Evolutionary conservation across 2,797 vertebrate species (phyloP).

Genomic region (Anguilla megastoma): DNA sequence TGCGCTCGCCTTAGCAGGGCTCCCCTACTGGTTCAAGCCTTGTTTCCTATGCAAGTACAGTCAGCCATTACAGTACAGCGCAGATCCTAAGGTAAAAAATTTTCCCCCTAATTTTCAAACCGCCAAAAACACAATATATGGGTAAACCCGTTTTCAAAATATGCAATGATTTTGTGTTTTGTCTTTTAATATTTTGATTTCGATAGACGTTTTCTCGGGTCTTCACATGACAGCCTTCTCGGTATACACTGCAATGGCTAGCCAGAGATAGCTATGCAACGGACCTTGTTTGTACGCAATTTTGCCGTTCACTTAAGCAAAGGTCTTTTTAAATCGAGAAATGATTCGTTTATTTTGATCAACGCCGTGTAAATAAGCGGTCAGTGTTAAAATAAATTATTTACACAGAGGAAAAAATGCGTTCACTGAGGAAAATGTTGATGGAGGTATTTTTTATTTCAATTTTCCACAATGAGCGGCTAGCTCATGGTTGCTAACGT

Average conservation of each 20-base stretch:
- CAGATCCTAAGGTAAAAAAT: slow-evolving; percentile 73
- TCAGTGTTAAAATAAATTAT: slow-evolving; percentile 60
- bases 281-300: slow-evolving; percentile 67
- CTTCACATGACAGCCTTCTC: slow-evolving; percentile 70
- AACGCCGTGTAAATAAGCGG: slow-evolving; percentile 43
- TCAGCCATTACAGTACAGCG: slow-evolving; percentile 96
- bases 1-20: slow-evolving; percentile 76
- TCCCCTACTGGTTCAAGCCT: slow-evolving; percentile 78
- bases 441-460: slow-evolving; percentile 54
- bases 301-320: slow-evolving; percentile 55
- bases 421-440: slow-evolving; percentile 49
- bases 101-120: slow-evolving; percentile 54
- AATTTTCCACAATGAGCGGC: slow-evolving; percentile 58
- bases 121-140: slow-evolving; percentile 18
- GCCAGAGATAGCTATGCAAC: slow-evolving; percentile 58
- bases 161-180: slow-evolving; percentile 41
- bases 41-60: slow-evolving; percentile 89
- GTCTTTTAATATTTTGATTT: slow-evolving; percentile 56
- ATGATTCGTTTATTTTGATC: slow-evolving; percentile 53
- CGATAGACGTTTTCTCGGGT: slow-evolving; percentile 45
- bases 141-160: slow-evolving; percentile 12
- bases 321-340: slow-evolving; percentile 50
- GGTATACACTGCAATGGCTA: slow-evolving; percentile 75
- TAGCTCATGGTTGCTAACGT: slow-evolving; percentile 56
- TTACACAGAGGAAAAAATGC: slow-evolving; percentile 51